These are phyloP conservation scores for Leucophenga varia DNA, from an alignment of 1,140 invertebrate genomes.

Conservation along the genomic window DNA sequence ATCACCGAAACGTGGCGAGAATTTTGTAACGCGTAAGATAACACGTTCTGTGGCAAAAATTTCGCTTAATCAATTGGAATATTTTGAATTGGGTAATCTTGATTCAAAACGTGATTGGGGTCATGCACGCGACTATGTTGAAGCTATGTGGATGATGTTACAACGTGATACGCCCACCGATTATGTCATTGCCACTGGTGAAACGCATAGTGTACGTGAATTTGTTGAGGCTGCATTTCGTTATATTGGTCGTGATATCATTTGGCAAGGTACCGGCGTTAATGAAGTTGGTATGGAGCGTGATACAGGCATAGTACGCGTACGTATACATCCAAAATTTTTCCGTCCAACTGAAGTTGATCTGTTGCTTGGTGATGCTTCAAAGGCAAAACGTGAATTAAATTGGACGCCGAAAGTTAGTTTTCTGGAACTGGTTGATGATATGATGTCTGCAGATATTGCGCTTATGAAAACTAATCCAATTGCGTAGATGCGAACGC, in stretches of 20 bases:
- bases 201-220: slow-evolving; percentile 92
- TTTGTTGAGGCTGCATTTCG: slow-evolving; percentile 93
- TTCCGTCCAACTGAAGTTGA: slow-evolving; percentile 98
- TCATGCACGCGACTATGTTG: slow-evolving; percentile 98
- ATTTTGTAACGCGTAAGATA: slow-evolving; percentile 98
- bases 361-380: slow-evolving; percentile 84
- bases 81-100: slow-evolving; percentile 91
- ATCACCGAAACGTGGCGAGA: slow-evolving; percentile 95
- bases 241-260: slow-evolving; percentile 70
- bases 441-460: slow-evolving; percentile 96
- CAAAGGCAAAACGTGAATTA: slow-evolving; percentile 83
- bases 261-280: slow-evolving; percentile 85
- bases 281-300: slow-evolving; percentile 88
- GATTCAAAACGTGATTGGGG: slow-evolving; percentile 98
- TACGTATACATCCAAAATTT: slow-evolving; percentile 91
- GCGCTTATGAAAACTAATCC: slow-evolving; percentile 91
- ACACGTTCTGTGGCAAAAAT: slow-evolving; percentile 98
- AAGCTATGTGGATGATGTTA: slow-evolving; percentile 99
- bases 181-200: slow-evolving; percentile 96
- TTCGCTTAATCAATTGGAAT: slow-evolving; percentile 80
- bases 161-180: slow-evolving; percentile 91
- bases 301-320: slow-evolving; percentile 75
- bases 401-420: slow-evolving; percentile 86
- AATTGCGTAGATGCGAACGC: slow-evolving; percentile 71
- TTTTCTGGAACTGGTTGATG: slow-evolving; percentile 85